Evolutionary conservation across 2,113 vertebrate species (phyloP).

Genomic region (Pycnonotus jocosus): DNA sequence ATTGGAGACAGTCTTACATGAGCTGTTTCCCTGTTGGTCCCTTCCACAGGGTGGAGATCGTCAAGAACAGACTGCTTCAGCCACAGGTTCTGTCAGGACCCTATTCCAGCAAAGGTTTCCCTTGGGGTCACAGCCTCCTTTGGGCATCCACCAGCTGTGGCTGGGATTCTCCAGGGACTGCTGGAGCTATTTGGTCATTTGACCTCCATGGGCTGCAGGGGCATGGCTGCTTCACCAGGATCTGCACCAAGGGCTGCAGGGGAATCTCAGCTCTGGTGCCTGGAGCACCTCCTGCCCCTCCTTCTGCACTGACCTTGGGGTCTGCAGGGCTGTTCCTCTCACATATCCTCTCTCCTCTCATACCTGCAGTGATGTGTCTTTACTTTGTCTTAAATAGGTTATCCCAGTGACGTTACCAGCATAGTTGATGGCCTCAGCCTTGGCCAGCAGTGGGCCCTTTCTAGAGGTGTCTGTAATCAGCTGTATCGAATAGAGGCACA

Average conservation of each 20-base stretch:
- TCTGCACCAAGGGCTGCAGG: rapidly evolving
- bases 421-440: neutral
- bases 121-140: neutral
- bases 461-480: neutral
- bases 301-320: neutral
- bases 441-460: neutral
- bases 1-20: rapidly evolving
- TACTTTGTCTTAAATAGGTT: neutral
- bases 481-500: neutral
- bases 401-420: neutral
- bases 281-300: neutral
- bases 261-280: rapidly evolving
- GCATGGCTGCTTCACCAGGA: neutral
- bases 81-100: neutral
- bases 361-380: neutral
- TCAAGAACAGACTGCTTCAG: neutral
- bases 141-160: too few relatives aligned
- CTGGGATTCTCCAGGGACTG: neutral
- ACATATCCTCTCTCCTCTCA: neutral
- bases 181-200: neutral
- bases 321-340: rapidly evolving
- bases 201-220: rapidly evolving
- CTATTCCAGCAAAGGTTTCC: neutral
- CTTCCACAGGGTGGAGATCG: neutral
- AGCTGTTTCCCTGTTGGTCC: rapidly evolving